Conservation (phyloP, 2,888 invertebrate species). For the Agrotis clavis region DNA sequence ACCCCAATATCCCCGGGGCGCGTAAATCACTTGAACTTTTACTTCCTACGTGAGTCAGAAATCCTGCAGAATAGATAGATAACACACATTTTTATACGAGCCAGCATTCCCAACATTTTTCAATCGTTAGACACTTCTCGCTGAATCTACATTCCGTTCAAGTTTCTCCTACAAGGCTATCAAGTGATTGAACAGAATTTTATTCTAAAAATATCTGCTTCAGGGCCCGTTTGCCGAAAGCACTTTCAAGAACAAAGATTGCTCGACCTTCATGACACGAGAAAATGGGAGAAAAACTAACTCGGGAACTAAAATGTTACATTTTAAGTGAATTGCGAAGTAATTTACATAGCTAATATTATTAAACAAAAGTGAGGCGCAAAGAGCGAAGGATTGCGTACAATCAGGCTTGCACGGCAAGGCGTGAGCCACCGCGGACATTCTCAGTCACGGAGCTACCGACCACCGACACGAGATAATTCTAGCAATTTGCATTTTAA, state of each 20-base stretch:
- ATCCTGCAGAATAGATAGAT: conserved; percentile 30
- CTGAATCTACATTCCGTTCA: conserved; percentile 47
- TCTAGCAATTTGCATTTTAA: conserved; percentile 71
- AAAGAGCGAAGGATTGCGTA: conserved; percentile 54
- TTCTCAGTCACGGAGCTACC: conserved; percentile 61
- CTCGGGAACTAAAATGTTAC: conserved; percentile 20
- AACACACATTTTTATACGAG: conserved; percentile 32
- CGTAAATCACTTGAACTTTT: conserved; percentile 47
- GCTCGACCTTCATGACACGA: conserved; percentile 16
- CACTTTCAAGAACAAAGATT: conserved; percentile 46
- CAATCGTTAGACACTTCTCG: conserved; percentile 33
- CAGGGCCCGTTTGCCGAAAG: conserved; percentile 8
- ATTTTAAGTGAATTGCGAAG: conserved; percentile 44
- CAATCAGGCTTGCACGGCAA: conserved; percentile 50
- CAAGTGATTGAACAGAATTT: conserved; percentile 36
- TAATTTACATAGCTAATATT: conserved; percentile 61
- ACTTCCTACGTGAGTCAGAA: conserved; percentile 41
- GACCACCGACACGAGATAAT: conserved; percentile 53
- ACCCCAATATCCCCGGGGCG: neutral
- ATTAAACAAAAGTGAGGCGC: conserved; percentile 54
- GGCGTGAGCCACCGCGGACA: conserved; percentile 54
- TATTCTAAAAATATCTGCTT: conserved; percentile 42
- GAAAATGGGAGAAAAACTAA: conserved; percentile 22
- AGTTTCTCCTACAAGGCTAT: conserved; percentile 26
- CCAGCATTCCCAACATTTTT: conserved; percentile 42